Evolutionary conservation across 2,888 invertebrate genomes (phyloP), one percentile per base, ranked within the genome.

Genomic region (Latheticus oryzae): DNA sequence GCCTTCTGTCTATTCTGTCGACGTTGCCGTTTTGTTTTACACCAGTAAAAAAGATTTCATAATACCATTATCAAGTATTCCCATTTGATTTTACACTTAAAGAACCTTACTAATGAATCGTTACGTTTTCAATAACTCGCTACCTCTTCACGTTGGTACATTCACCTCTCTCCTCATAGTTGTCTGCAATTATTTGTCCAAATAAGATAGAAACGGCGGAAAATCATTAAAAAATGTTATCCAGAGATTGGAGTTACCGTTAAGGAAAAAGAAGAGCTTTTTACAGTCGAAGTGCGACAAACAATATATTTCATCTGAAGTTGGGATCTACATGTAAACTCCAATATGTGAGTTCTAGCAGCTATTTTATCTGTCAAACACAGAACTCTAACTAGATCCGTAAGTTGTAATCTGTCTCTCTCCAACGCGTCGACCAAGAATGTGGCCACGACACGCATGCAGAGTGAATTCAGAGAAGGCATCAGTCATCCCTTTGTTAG

Each of bases 401-500:
- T 40, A 51, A 54, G 54, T 55, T 59, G 48, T 35, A 61, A 37
- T 37, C 35, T 32, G 43, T 60, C 48, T 60, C 24, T 53, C 37
- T 52, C 56, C 19, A 32, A 52, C 38, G 43, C 57, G 38, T 45
- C 51, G 50, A 30, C 52, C 53, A 64, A 60, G 63, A 61, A 59
- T 63, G 64, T 56, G 61, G 63, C 60, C 61, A 58, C 61, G 58
- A 65, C 61, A 61, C 60, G 61, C 48, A 65, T 57, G 55, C 50
- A 60, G 56, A 61, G 58, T 51, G 58, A 51, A 60, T 59, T 61
- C 56, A 52, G 56, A 61, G 58, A 60, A 61, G 58, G 53, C 63
- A 65, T 65, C 63, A 60, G 60, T 65, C 65, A 63, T 65, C 58
- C 61, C 60, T 62, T 65, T 62, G 63, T 65, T 62, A 63, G 60